Base-by-base conservation (phyloP, 2,797 vertebrate genomes). In the Paedocypris micromegethes region DNA sequence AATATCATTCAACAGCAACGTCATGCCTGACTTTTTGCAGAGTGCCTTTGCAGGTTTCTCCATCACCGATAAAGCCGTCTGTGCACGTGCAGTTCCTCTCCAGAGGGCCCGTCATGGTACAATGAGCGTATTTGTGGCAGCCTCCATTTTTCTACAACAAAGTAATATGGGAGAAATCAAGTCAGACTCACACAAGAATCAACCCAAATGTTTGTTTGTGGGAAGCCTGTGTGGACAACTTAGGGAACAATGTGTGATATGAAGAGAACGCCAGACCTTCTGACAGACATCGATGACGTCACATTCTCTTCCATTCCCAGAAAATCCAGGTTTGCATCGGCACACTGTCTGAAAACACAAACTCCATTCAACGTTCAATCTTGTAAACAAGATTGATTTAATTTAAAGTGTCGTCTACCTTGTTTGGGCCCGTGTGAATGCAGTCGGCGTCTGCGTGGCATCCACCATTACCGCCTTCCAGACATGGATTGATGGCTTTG, bases 401-500 rank as follows among this genome's bases (percentile, higher is more conserved):
- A n/a, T n/a, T n/a, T n/a, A n/a, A n/a, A n/a, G n/a, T n/a, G n/a
- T 2, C 3, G 46, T 63, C 87, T 76, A 96, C 96, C 86, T 94
- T 89, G 72, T 97, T 95, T 1, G 95, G 93, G 72, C 94, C 94
- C 0, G 85, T 90, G 56, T 97, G 95, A 0, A 93, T 84, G 59
- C 96, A 98, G 50, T 93, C 91, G 6, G 95, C 92, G 0, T 93
- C 89, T 72, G 0, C 75, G 6, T 92, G 84, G 5, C 96, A 98
- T 48, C 89, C 91, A 3, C 91, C 92, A 0, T 91, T 68, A 9
- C 8, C 86, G 77, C 86, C 91, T 45, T 87, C 83, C 78, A 93
- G 73, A 62, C 96, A 98, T 0, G 95, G 93, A 61, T 98, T 94
- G 51, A 98, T 93, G 79, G 92, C 95, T 98, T 83, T 39, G 63